A percentile compares a stretch with the other conserved stretches of the same genome.
phyloP scores from a whole-genome alignment of 2,113 vertebrate species.

The Ornithorhynchus anatinus region DNA sequence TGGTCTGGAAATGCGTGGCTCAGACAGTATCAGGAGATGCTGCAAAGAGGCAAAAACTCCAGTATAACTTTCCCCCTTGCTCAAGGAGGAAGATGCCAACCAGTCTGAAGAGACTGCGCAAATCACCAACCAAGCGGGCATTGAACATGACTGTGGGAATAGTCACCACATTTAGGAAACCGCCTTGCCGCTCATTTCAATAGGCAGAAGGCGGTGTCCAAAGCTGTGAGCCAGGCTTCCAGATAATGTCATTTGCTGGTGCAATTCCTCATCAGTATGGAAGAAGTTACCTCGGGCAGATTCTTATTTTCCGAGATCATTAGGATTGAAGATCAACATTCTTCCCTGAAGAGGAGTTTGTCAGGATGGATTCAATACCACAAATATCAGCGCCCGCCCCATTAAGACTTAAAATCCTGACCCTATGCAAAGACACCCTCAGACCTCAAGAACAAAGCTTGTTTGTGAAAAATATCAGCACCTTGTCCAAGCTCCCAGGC shows the following conservation, averaged over 20 bases:
- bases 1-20: no score
- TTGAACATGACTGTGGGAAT: not conserved
- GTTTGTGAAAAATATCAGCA: no score
- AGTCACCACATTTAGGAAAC: not conserved
- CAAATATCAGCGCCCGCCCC: not conserved
- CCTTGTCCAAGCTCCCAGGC: no score
- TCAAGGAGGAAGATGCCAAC: not conserved
- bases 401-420: not conserved
- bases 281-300: not conserved
- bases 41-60: not conserved
- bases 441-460: not conserved
- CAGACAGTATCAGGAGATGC: no score
- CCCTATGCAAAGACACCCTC: not conserved
- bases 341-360: not conserved
- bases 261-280: not conserved
- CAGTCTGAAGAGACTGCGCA: no score
- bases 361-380: not conserved
- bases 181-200: fast-evolving
- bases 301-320: not conserved
- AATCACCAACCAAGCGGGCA: no score
- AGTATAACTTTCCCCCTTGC: not conserved
- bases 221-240: not conserved
- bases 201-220: not conserved
- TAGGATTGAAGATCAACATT: not conserved
- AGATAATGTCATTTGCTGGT: not conserved